Evolutionary conservation across 1,140 invertebrate genomes (phyloP), one percentile per base, ranked within the genome.

Genomic region (Musca vetustissima): DNA sequence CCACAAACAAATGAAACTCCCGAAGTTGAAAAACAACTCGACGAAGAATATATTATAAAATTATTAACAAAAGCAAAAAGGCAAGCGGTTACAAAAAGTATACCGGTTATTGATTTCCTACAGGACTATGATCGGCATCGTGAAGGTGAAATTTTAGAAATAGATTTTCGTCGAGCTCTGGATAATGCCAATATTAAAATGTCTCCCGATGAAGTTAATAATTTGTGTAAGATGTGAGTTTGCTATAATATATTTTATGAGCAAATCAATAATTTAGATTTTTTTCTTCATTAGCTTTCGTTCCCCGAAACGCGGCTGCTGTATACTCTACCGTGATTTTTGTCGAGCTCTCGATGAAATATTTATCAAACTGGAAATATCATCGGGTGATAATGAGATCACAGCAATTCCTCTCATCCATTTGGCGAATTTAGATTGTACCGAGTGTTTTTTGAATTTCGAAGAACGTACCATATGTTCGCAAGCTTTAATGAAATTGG

Each of bases 31-130:
- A 28, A 28, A 28, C 28, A 28, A 7, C 67, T 67, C 22, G 76
- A 68, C 50, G 78, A 90, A 73, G 87, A 86, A 43, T 86, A 89
- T 72, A 90, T 91, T 53, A 86, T 90, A 49, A 81, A 86, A 66
- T 88, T 91, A 64, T 82, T 92, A 15, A 89, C 90, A 7, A 90
- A 89, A 78, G 88, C 90, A 69, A 92, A 91, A 77, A 86, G 87
- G n/a, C 76, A 87, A 85, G 86, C 89, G 22, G 86, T 90, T 1
- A 84, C 88, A 52, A 89, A 90, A 70, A 84, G 89, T 25, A 83
- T 90, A 0, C 83, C 86, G 9, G 86, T 90, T 48, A 79, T 85
- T 1, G 87, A 91, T 72, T 91, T 91, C 74, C 74, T 91, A 65
- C 75, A 78, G 28, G 86, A 88, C 75, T 90, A 86, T 72, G 90